Conservation (phyloP, 2,888 invertebrate species). For the Hydrotaea cyrtoneurina region DNA sequence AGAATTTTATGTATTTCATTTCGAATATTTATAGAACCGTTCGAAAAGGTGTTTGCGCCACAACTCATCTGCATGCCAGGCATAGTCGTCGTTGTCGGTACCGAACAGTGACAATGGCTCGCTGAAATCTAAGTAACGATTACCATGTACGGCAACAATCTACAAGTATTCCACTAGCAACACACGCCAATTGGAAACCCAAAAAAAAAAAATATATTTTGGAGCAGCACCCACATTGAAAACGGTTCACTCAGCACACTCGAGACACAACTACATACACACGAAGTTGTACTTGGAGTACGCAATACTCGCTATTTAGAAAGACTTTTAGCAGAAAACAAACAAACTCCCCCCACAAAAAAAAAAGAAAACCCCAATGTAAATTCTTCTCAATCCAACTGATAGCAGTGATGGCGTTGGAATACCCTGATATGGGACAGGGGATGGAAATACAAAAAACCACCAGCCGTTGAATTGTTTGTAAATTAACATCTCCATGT, state of each 20-base stretch:
- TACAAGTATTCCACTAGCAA: neutral
- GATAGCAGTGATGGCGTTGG: neutral
- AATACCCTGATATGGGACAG: neutral
- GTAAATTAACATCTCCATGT: too few species aligned
- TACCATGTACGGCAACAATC: neutral
- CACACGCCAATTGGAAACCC: neutral
- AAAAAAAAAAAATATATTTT: slow-evolving; percentile 23
- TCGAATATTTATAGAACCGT: slow-evolving; percentile 48
- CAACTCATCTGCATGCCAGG: slow-evolving; percentile 40
- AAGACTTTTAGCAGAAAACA: neutral
- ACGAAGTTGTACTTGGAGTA: slow-evolving; percentile 11
- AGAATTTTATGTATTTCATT: slow-evolving; percentile 33
- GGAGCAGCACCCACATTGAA: slow-evolving; percentile 25
- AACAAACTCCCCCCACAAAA: too few species aligned
- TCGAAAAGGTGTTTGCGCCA: slow-evolving; percentile 38
- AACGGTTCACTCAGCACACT: neutral
- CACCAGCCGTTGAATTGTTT: too few species aligned
- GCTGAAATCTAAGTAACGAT: neutral
- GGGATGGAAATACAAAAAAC: neutral
- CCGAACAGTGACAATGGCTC: neutral
- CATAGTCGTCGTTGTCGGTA: neutral
- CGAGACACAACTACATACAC: neutral
- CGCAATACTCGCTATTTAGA: neutral
- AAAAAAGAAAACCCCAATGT: neutral
- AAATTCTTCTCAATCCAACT: too few species aligned